These are phyloP conservation scores for Verasper variegatus DNA, from an alignment of 2,113 vertebrate species.

Conservation along the genomic window DNA sequence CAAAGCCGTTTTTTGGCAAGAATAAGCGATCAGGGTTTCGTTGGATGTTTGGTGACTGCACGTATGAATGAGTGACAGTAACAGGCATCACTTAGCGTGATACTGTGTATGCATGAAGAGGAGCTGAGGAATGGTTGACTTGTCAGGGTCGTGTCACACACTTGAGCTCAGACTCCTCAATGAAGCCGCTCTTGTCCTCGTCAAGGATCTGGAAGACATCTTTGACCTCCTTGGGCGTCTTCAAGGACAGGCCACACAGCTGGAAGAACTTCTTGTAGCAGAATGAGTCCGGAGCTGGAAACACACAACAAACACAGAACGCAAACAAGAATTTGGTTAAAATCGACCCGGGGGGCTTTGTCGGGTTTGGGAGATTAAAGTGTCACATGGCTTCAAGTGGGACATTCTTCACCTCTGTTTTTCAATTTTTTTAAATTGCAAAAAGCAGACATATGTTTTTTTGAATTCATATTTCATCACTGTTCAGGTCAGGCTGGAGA, in stretches of 20 bases:
- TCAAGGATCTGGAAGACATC: constrained; percentile 93
- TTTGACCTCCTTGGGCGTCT: constrained; percentile 89
- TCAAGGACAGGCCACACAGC: constrained; percentile 92
- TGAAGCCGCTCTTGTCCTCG: constrained; percentile 92
- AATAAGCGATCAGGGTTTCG: no score
- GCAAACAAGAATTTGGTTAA: background rate
- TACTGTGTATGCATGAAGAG: background rate
- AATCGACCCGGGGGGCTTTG: background rate
- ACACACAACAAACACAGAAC: background rate
- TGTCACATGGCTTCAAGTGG: constrained; percentile 20
- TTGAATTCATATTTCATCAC: constrained; percentile 24
- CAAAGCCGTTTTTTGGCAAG: no score
- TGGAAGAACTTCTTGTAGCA: constrained; percentile 96
- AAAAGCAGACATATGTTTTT: constrained; percentile 13
- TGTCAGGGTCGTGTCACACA: constrained; percentile 67
- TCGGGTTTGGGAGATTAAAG: constrained; percentile 44
- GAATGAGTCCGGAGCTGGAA: constrained; percentile 92
- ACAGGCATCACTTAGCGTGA: no score
- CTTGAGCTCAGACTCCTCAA: constrained; percentile 95
- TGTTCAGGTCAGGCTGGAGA: background rate
- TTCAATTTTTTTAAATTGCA: constrained; percentile 12
- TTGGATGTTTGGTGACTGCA: no score
- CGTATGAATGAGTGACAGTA: no score
- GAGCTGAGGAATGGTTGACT: no score
- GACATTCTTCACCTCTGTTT: background rate